Percentiles rank a stretch among this genome's conserved stretches.
Evolutionary conservation across 2,797 vertebrate genomes (phyloP).

Genomic region (Sebastes oblongus): DNA sequence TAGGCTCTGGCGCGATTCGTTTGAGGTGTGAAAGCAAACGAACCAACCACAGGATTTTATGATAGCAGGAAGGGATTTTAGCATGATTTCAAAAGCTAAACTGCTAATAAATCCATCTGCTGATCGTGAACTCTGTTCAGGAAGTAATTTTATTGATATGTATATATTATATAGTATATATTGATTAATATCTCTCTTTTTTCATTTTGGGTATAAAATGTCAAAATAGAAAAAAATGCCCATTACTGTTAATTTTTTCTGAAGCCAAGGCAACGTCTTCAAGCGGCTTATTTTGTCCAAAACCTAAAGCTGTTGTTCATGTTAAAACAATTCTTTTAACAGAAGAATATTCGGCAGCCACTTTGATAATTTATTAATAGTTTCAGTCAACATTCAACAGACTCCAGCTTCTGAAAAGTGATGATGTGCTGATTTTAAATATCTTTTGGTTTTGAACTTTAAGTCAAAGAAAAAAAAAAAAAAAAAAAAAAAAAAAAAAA

Average conservation of each 20-base stretch:
- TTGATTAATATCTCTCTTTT: neutral
- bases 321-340: neutral
- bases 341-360: neutral
- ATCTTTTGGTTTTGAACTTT: neutral
- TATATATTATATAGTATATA: too few species aligned
- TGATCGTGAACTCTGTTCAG: too few species aligned
- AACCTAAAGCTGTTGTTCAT: neutral
- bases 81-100: too few species aligned
- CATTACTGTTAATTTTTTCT: fast-evolving
- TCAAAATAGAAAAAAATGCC: neutral
- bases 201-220: neutral
- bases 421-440: neutral
- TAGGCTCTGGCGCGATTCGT: fast-evolving
- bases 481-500: neutral
- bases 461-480: neutral
- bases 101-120: too few species aligned
- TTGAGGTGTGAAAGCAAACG: too few species aligned
- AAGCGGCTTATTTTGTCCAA: neutral
- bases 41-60: too few species aligned
- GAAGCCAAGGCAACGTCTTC: neutral
- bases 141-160: too few species aligned
- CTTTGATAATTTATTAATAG: neutral
- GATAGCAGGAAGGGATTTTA: too few species aligned
- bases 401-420: neutral
- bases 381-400: neutral